phyloP scores from a whole-genome alignment of 2,888 invertebrate genomes.

The Altica lythri region DNA sequence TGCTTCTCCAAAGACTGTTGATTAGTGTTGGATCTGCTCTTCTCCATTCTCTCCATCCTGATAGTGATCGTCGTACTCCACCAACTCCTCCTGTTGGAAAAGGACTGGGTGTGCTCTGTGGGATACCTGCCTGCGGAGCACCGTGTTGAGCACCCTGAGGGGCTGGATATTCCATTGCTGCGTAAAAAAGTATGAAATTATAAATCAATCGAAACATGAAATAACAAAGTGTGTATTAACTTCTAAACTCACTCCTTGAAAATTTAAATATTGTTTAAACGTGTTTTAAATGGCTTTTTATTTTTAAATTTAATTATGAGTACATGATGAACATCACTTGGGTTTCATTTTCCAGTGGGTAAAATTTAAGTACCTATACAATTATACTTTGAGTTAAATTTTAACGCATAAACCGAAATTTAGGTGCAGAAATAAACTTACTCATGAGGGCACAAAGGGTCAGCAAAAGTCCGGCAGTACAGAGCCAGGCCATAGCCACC shows the following conservation, averaged over 20 bases:
- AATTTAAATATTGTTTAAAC: too few species aligned
- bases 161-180: conserved; percentile 59
- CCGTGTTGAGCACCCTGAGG: conserved; percentile 63
- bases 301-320: too few species aligned
- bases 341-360: too few species aligned
- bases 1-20: conserved; percentile 75
- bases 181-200: too few species aligned
- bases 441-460: conserved; percentile 57
- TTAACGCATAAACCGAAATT: background rate
- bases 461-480: conserved; percentile 56
- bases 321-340: too few species aligned
- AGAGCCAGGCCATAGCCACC: conserved; percentile 60
- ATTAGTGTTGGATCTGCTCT: conserved; percentile 73
- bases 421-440: conserved; percentile 38
- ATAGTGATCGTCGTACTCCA: conserved; percentile 62
- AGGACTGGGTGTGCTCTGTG: conserved; percentile 59
- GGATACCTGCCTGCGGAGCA: conserved; percentile 58
- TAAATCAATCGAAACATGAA: too few species aligned
- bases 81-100: conserved; percentile 63
- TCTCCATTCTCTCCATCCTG: conserved; percentile 73
- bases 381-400: background rate
- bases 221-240: too few species aligned
- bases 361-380: too few species aligned
- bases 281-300: too few species aligned
- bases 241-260: too few species aligned